Evolutionary conservation across 1,140 invertebrate genomes (phyloP), one percentile per base, ranked within the genome.

Genomic region (Physella acuta): DNA sequence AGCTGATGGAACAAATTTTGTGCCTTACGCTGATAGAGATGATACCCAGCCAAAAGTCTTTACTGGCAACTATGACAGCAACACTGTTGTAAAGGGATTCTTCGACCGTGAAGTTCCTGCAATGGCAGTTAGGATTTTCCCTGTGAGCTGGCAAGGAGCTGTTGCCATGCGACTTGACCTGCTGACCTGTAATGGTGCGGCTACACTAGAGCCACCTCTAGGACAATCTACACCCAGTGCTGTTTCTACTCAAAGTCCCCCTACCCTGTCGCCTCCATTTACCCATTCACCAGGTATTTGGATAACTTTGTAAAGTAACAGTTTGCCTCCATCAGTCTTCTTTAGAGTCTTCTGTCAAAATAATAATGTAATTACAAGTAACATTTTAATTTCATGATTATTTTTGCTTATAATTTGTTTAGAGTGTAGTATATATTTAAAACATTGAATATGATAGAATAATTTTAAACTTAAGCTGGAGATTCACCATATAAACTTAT

Each of bases 1-100:
- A 11, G 33, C 68, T 3, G 82, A 85, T 74, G 80, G 81, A n/a
- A 60, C 72, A 16, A 53, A 58, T 33, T 79, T 77, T 61, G 52
- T 31, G 1, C 63, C 70, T 3, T 77, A 77, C 44, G 71, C 39
- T 0, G 69, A 75, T n/a, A 69, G 63, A 26, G 24, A 28, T 39
- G 56, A 53, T 58, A 51, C 63, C 11, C 33, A 31, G 3, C 66
- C 75, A 17, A 75, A 67, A 68, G 66, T 74, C 0, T 78, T 81
- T 63, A 68, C 34, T 11, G 79, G 73, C 11, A 81, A 81, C 49
- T 69, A 39, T 26, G 75, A 81, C 67, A 65, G 75, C 44, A 72
- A 71, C 31, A 78, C 75, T 14, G 71, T 71, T 28, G 70, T 75
- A 0, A 70, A 62, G 17, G 69, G 71, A 31, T 65, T 64, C 16